Base-by-base conservation (phyloP, 2,797 vertebrate species). In the Vultur gryphus region DNA sequence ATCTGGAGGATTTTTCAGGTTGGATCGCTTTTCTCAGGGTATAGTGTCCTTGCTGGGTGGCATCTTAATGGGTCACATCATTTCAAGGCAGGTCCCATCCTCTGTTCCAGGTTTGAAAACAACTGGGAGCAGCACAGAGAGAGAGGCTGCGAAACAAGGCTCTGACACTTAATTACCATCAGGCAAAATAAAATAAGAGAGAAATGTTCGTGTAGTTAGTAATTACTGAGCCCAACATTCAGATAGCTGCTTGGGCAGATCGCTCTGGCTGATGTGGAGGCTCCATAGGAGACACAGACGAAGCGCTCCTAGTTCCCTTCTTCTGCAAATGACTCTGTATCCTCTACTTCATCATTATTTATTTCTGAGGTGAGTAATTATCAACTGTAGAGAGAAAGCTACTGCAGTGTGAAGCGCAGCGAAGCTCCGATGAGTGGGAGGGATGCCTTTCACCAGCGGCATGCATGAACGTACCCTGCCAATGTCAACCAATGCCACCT, bases 151-250 rank as follows among this genome's bases (percentile, higher is more conserved):
- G 82, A 49, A 94, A 81, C 57, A 67, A 78, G 61, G n/a, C 80
- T 76, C 83, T 96, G 85, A 72, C 51, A 33, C 26, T 25, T 70
- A 54, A 82, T 92, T 76, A 48, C 66, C 90, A 77, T 78, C 81
- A 84, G 81, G 81, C 31, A 89, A 93, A 95, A 90, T 72, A 93
- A 90, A 96, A 93, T 43, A 70, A 72, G 62, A 86, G 59, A 67
- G 18, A 84, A 90, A 73, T 57, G 55, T 64, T 84, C 81, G 9
- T 9, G 33, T 76, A 51, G 39, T 41, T 10, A 1, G 51, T 29
- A 84, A 90, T 90, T 95, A 82, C 84, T 11, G 52, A 89, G 81
- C 41, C n/a, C n/a, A 77, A 14, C 75, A 46, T 26, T 35, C 20
- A 3, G 35, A 6, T 8, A 71, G 61, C 37, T 43, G 71, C 82